These are phyloP conservation scores for Perdix hodgsoniae DNA, from an alignment of 2,797 vertebrate species.

Conservation along the genomic window DNA sequence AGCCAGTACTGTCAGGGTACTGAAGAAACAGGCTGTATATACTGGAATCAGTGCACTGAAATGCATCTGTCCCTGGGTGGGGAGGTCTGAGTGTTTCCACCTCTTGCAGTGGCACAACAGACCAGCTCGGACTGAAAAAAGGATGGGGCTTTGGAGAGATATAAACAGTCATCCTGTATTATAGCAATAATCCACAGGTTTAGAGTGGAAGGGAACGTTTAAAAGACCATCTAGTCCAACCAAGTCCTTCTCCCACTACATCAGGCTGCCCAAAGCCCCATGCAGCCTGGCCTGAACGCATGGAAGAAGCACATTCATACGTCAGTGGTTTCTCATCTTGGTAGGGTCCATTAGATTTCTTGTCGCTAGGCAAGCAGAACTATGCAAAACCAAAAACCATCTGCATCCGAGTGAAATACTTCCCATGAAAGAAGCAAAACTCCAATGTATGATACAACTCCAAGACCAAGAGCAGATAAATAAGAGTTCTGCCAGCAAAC, in stretches of 20 bases:
- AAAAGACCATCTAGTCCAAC: background rate
- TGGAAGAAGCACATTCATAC: background rate
- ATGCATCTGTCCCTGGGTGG: background rate
- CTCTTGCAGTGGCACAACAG: background rate
- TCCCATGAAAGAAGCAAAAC: conserved; percentile 31
- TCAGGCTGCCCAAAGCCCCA: background rate
- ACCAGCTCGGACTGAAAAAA: background rate
- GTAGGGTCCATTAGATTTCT: conserved; percentile 22
- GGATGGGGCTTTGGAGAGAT: background rate
- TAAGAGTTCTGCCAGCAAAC: conserved; percentile 47
- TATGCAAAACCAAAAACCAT: background rate
- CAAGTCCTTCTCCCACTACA: background rate
- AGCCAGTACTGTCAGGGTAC: background rate
- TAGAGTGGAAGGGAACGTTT: background rate
- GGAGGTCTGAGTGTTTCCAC: background rate
- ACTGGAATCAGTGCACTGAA: background rate
- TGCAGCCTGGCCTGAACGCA: background rate
- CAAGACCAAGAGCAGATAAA: conserved; percentile 14
- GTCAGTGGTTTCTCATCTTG: conserved; percentile 21
- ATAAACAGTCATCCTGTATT: background rate
- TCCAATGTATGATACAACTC: background rate
- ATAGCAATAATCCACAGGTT: background rate
- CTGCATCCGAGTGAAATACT: conserved; percentile 12
- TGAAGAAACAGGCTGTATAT: background rate
- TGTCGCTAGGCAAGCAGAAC: background rate